phyloP scores from a whole-genome alignment of 2,888 invertebrate genomes.

The Galerucella nymphaeae region DNA sequence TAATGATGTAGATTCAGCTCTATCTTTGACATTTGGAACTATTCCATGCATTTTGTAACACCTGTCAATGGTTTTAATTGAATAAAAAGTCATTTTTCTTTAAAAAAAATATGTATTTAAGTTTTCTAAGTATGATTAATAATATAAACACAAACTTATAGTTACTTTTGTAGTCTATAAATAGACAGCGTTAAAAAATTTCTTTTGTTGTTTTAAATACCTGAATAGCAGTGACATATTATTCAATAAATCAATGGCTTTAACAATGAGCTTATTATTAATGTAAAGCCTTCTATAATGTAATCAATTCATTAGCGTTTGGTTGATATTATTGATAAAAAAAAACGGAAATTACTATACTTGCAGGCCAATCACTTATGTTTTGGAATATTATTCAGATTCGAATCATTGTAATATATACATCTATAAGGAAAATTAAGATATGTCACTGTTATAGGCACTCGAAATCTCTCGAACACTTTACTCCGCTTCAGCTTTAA shows the following conservation, averaged over 20 bases:
- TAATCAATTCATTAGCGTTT: not conserved
- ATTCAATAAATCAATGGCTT: not conserved
- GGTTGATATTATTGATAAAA: not conserved
- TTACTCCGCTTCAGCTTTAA: slow-evolving; percentile 56
- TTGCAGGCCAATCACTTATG: not conserved
- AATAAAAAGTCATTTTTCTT: not conserved
- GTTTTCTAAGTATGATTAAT: not conserved
- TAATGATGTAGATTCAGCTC: too few species aligned
- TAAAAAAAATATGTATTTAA: not conserved
- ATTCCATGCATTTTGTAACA: too few species aligned
- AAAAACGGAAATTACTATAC: not conserved
- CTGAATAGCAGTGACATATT: not conserved
- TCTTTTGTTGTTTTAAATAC: not conserved
- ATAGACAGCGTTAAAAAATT: not conserved
- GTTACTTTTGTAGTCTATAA: not conserved
- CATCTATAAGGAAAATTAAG: slow-evolving; percentile 52
- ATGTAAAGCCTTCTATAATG: not conserved
- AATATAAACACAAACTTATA: not conserved
- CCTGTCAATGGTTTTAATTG: too few species aligned
- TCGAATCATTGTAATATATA: slow-evolving; percentile 34
- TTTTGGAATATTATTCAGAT: slow-evolving; percentile 27
- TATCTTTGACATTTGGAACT: too few species aligned
- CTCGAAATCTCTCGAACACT: slow-evolving; percentile 63
- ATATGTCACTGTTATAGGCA: slow-evolving; percentile 59
- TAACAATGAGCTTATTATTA: not conserved